Base-by-base conservation (phyloP, 2,113 vertebrate species). In the Dissostichus mawsoni region DNA sequence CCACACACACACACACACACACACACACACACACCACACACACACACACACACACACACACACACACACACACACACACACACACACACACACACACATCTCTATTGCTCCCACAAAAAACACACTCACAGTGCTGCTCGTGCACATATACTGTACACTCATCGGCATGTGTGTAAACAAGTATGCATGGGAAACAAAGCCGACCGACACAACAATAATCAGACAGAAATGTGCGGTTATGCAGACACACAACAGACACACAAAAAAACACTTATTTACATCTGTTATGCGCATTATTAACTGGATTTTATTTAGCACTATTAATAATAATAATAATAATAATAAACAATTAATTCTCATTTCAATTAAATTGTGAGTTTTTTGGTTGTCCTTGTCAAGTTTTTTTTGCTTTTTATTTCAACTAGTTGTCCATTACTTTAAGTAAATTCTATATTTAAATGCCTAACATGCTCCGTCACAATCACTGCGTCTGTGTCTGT, bases 401-500 rank as follows among this genome's bases (percentile, higher is more conserved):
- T 41, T 41, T 41, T 5, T 41, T 41, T 41, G 36, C 36, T 8
- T 41, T 41, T 41, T 41, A 41, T 41, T 41, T 41, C 36, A 41
- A 41, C 8, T 41, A 41, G 36, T 8, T 41, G 36, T 41, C 36
- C 36, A 1, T 41, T 41, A 41, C 5, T 7, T 41, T 41, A 41
- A 29, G 36, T 41, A 41, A 5, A 41, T 41, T 41, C 36, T 8
- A 41, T 41, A 41, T 41, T 41, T 41, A 8, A 41, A 41, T 41
- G 36, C 36, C 36, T 41, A 41, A 25, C 36, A 52, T 63, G 74
- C 48, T 62, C 51, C 66, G 74, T 78, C 76, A 84, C 70, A 76
- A 74, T 76, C 25, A 66, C 67, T 55, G 41, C 65, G 61, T 76
- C 63, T 74, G 58, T 45, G 61, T 76, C 63, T 74, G 58, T 45